Conservation (phyloP, 2,113 vertebrate species). For the Glaucomys volans region DNA sequence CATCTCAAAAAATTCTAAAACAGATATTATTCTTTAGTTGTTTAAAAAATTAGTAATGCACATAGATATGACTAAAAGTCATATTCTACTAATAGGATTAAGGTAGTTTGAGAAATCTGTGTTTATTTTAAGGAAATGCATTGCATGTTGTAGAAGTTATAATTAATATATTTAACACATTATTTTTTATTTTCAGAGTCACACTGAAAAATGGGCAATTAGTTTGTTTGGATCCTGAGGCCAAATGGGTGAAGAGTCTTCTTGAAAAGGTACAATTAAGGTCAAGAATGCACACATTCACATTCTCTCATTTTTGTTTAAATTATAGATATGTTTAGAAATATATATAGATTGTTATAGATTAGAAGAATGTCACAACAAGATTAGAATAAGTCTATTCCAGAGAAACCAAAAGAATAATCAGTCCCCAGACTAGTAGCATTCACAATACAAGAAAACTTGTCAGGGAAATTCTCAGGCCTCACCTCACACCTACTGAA, state of each 20-base stretch:
- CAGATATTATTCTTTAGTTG: background rate
- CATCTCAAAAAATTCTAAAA: background rate
- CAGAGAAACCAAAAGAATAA: background rate
- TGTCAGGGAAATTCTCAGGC: background rate
- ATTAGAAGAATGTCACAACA: background rate
- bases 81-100: slow-evolving; percentile 7
- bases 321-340: slow-evolving; percentile 1
- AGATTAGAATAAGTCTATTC: background rate
- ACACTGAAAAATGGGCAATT: slow-evolving; percentile 47
- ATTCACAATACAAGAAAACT: background rate
- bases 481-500: background rate
- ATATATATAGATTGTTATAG: background rate
- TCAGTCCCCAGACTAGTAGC: background rate
- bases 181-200: slow-evolving; percentile 63
- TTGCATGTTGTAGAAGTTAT: background rate
- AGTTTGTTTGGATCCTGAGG: slow-evolving; percentile 70
- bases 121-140: slow-evolving; percentile 10
- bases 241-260: slow-evolving; percentile 68
- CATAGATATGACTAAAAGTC: background rate
- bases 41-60: background rate
- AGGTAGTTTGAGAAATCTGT: background rate
- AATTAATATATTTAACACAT: background rate
- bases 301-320: background rate
- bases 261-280: slow-evolving; percentile 65
- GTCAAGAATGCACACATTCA: background rate